These are phyloP conservation scores for Musca vetustissima DNA, from an alignment of 1,140 invertebrate species.

Conservation along the genomic window DNA sequence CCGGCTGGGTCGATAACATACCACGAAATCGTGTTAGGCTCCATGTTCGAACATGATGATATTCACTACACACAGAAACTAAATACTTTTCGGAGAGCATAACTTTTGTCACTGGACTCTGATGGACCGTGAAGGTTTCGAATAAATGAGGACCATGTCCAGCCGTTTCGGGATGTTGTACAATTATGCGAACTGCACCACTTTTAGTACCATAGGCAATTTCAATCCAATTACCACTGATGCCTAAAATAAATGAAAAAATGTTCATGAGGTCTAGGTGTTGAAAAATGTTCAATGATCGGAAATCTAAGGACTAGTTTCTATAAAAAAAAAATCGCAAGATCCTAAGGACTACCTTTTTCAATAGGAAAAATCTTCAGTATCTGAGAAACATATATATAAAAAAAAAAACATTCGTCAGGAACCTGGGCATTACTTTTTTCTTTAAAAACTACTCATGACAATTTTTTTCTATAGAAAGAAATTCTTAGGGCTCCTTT, in stretches of 20 bases:
- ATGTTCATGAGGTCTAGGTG: no score
- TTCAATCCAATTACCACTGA: slow-evolving; percentile 98
- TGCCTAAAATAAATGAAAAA: slow-evolving; percentile 69
- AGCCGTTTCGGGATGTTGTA: slow-evolving; percentile 97
- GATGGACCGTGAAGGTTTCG: slow-evolving; percentile 97
- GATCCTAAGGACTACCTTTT: no score
- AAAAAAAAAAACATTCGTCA: no score
- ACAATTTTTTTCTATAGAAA: no score
- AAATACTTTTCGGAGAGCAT: slow-evolving; percentile 95
- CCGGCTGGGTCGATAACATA: slow-evolving; percentile 97
- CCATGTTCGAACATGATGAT: slow-evolving; percentile 97
- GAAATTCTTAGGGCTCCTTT: no score
- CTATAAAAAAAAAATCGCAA: no score
- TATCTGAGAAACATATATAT: no score
- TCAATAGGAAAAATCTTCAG: no score
- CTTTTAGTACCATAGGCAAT: slow-evolving; percentile 97
- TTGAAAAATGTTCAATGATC: no score
- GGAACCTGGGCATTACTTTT: no score
- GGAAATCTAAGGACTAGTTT: no score
- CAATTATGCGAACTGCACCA: slow-evolving; percentile 93
- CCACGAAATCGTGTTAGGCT: slow-evolving; percentile 91
- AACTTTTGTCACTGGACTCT: slow-evolving; percentile 93
- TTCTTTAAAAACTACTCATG: no score
- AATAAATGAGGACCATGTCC: slow-evolving; percentile 96
- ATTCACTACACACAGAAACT: slow-evolving; percentile 96